Percentiles rank a stretch among this genome's conserved stretches.
Conservation (phyloP, 1,140 invertebrate species). For the Piezodorus guildinii region DNA sequence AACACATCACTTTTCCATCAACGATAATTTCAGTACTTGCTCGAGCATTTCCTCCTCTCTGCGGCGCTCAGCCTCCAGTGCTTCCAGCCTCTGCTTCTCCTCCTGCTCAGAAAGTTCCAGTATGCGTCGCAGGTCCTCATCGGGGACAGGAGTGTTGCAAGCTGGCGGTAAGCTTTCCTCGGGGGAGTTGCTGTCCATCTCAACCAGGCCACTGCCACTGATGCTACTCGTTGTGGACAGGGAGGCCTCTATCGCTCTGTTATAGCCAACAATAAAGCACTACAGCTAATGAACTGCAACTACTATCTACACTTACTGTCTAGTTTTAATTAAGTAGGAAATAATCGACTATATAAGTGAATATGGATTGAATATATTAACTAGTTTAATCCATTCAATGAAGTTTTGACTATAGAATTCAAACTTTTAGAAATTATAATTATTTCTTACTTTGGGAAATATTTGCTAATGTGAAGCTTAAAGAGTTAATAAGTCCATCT, state of each 20-base stretch:
- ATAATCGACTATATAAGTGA: no score
- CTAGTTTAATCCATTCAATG: no score
- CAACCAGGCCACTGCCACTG: neutral
- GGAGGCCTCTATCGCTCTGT: slow-evolving; percentile 17
- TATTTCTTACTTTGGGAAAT: no score
- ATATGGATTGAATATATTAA: no score
- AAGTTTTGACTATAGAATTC: no score
- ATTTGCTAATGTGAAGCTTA: no score
- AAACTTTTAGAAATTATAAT: no score
- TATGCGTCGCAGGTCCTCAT: slow-evolving; percentile 20
- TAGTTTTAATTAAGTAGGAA: no score
- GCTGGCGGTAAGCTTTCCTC: no score
- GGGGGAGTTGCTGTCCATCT: neutral
- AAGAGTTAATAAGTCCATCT: no score
- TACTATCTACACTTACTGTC: neutral
- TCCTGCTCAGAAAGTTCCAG: slow-evolving; percentile 23
- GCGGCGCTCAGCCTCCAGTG: neutral
- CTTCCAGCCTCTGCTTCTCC: slow-evolving; percentile 22
- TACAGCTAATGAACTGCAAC: neutral
- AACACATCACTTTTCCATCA: slow-evolving; percentile 24
- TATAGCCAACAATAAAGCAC: slow-evolving; percentile 12
- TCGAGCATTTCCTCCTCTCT: slow-evolving; percentile 25
- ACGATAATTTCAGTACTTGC: slow-evolving; percentile 24
- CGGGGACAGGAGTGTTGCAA: neutral
- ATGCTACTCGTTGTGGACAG: neutral